These are phyloP conservation scores for Numenius phaeopus DNA, from an alignment of 2,797 vertebrate genomes.

Conservation along the genomic window DNA sequence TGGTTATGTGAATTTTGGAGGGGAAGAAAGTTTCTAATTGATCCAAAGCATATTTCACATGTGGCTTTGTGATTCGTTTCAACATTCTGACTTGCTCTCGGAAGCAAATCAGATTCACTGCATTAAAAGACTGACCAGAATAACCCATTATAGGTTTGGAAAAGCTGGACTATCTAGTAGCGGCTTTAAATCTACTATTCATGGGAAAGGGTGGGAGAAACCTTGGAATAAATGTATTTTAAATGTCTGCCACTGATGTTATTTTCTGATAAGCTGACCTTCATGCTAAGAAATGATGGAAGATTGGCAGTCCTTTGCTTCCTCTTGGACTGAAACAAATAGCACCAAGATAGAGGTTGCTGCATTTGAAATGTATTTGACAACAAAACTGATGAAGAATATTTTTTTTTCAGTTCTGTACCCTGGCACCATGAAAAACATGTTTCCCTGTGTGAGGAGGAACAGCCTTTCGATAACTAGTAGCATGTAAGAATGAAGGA, in stretches of 20 bases:
- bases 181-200: slow-evolving; percentile 69
- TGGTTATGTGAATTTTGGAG: neutral
- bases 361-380: slow-evolving; percentile 63
- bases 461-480: neutral
- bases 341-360: neutral
- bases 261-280: slow-evolving; percentile 80
- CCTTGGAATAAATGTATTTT: slow-evolving; percentile 77
- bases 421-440: neutral
- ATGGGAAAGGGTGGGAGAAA: slow-evolving; percentile 67
- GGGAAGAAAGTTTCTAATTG: neutral
- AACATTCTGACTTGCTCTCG: neutral
- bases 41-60: neutral
- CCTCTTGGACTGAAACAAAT: slow-evolving; percentile 56
- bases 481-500: neutral
- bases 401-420: neutral
- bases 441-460: slow-evolving; percentile 2
- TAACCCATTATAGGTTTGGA: neutral
- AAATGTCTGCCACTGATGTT: slow-evolving; percentile 72
- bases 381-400: slow-evolving; percentile 60
- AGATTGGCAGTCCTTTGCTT: slow-evolving; percentile 67
- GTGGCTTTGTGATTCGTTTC: neutral
- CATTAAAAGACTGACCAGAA: neutral
- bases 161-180: slow-evolving; percentile 24
- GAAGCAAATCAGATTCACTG: neutral
- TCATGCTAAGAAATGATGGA: slow-evolving; percentile 62